Evolutionary conservation across 2,888 invertebrate species (phyloP), one percentile per base, ranked within the genome.

Genomic region (Coronaproctus castanopsis): DNA sequence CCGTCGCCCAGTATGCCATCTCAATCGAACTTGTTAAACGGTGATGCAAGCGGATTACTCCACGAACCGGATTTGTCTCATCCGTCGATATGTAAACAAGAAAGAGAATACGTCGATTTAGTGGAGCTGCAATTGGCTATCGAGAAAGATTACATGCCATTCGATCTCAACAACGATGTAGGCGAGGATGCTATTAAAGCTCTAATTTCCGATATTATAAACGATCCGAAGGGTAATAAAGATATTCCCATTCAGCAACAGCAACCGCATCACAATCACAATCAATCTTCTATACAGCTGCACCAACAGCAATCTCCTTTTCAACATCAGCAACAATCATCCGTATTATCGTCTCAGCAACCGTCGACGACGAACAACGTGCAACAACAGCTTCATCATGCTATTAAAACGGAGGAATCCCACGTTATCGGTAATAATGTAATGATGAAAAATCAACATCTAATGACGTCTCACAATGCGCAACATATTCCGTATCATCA

Each of bases 191-290:
- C 83, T 52, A 84, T 90, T 70, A 87, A 89, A 71, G 87, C 88
- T 71, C 80, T 90, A 68, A 87, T 90, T 66, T 86, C 85, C 23
- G 89, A 89, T 72, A 85, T 90, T 70, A 84, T 85, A 62, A 87
- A 85, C 50, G 58, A 58, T 48, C 19, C 58, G 19, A 58, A 58
- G 23, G 58, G 50, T 23, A 58, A 21, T 24, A 54, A 58, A 24
- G 58, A 58, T 23, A 54, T 24, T 19, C 52, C 53, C 14, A 52
- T 56, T 22, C 23, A 24, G 24, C 59, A 55, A 20, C 55, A 49
- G 8, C 21, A 5, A 18, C 48, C 22, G 5, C 21, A 2, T 20
- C 54, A n/a, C 5, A n/a, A 21, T 23, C 19, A 21, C 21, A 3
- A n/a, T n/a, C 54, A 54, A 5, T 23, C 21, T 54, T 21, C 54